phyloP scores from a whole-genome alignment of 2,888 invertebrate genomes.

The Zeuzera pyrina region DNA sequence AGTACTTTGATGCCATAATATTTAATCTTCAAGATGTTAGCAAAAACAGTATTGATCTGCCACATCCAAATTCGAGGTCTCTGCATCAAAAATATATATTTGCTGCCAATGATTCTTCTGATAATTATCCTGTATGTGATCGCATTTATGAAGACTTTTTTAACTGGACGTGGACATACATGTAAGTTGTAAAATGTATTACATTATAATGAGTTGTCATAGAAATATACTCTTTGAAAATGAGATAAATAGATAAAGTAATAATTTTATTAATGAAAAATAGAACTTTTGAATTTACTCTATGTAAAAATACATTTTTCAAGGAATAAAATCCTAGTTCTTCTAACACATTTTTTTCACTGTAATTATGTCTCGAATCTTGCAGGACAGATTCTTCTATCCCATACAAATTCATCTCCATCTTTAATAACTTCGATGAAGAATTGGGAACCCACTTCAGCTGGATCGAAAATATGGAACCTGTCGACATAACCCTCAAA shows the following conservation, averaged over 20 bases:
- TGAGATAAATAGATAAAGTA: too few relatives aligned
- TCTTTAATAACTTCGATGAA: conserved; percentile 29
- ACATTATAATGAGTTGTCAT: too few relatives aligned
- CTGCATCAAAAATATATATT: conserved; percentile 48
- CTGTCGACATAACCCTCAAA: conserved; percentile 14
- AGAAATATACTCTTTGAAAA: too few relatives aligned
- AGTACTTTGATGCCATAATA: conserved; percentile 48
- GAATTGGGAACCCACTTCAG: conserved; percentile 26
- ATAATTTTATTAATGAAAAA: too few relatives aligned
- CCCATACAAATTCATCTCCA: conserved; percentile 31
- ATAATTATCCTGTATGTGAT: conserved; percentile 46
- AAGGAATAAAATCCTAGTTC: too few relatives aligned
- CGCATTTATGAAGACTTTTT: conserved; percentile 42
- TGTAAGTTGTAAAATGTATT: too few relatives aligned
- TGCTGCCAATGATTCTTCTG: conserved; percentile 46
- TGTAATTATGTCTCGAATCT: too few relatives aligned
- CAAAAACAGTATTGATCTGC: conserved; percentile 18
- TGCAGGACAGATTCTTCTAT: conserved; percentile 38
- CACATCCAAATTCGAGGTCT: conserved; percentile 30
- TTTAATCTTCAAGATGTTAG: conserved; percentile 42
- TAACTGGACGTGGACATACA: conserved; percentile 63
- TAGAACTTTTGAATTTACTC: too few relatives aligned
- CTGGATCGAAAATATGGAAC: conserved; percentile 30
- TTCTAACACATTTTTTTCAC: too few relatives aligned
- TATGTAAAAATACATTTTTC: too few relatives aligned